Evolutionary conservation across 2,113 vertebrate genomes (phyloP), one percentile per base, ranked within the genome.

Genomic region (Heloderma charlesbogerti): DNA sequence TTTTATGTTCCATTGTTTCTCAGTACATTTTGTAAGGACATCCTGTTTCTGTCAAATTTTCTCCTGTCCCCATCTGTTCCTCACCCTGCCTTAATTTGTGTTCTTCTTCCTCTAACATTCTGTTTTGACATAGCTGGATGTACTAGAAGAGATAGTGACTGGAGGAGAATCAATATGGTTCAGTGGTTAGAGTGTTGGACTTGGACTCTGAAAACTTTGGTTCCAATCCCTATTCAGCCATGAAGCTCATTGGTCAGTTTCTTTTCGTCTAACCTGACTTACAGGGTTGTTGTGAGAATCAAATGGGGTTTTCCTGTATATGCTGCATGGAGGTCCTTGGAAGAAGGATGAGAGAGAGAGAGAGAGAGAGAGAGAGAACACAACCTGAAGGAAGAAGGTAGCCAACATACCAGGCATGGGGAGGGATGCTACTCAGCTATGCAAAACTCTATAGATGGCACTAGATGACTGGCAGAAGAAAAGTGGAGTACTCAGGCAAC

Each of bases 1-100:
- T 48, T 86, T 34, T 84, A 31, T 88, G 74, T 89, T 93, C 57
- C 79, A 91, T 66, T 66, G 40, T 43, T 20, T 45, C 0, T 90
- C 82, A 89, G 13, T 78, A 78, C 1, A 2, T 78, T 25, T 27
- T 89, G 88, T 29, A 90, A 34, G 85, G 25, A n/a, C 25, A 37
- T 0, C 6, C 60, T 91, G 20, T 34, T 79, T 80, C 78, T 29
- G 34, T 80, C 37, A 29, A 16, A 51, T 15, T 29, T 7, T 31
- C 45, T 80, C 12, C 27, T 31, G 20, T 78, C 75, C 10, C 25
- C 75, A 45, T 25, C 4, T 48, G 8, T 79, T 25, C 22, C 27
- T 60, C 57, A 60, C 37, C n/a, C 74, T 10, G n/a, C 16, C 22
- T 27, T 7, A 60, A 60, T 60, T 12, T 27, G 43, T 78, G 37